Base-by-base conservation (phyloP, 2,888 invertebrate species). In the Oithona nana region DNA sequence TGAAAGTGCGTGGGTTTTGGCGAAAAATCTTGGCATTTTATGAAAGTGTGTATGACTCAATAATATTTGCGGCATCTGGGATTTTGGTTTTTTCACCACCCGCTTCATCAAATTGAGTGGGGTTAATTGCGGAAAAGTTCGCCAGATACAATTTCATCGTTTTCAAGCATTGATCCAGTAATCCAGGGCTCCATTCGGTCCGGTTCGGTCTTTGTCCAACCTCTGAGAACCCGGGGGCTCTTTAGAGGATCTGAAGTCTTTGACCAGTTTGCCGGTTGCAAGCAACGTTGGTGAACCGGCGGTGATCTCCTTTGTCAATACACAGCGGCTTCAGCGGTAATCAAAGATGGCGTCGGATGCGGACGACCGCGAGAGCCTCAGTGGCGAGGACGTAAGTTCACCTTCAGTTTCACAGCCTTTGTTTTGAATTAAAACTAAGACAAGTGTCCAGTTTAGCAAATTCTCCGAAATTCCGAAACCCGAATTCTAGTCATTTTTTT, bases 301-400 rank as follows among this genome's bases (percentile, higher is more conserved):
- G 39, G 39, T 39, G 39, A 39, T 39, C 39, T 39, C 39, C n/a
- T 39, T 39, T 39, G 39, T 39, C 39, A 39, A 39, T 16, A 39
- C 8, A 16, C 39, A 39, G 39, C 39, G 39, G 39, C 39, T 39
- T 39, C 39, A 39, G 39, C 39, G 54, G 54, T 24, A 52, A 52
- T 52, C 54, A 20, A 52, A 52, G 54, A 52, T 52, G 54, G 54
- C 54, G 54, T 52, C 54, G 22, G 54, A 52, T 52, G 54, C 22
- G 6, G 54, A 52, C 22, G 26, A 52, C 3, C 24, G 26, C 54
- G 54, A 52, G 13, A 20, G 66, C 65, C 63, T 66, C 67, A 28
- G 63, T 66, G 64, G 65, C 65, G 58, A 66, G 66, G 65, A 58
- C 64, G 57, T 31, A 61, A 39, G 39, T 39, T 39, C 16, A 39